Percentiles rank a stretch among this genome's conserved stretches.
Conservation (phyloP, 2,113 vertebrate genomes). For the Megaceryle maxima region DNA sequence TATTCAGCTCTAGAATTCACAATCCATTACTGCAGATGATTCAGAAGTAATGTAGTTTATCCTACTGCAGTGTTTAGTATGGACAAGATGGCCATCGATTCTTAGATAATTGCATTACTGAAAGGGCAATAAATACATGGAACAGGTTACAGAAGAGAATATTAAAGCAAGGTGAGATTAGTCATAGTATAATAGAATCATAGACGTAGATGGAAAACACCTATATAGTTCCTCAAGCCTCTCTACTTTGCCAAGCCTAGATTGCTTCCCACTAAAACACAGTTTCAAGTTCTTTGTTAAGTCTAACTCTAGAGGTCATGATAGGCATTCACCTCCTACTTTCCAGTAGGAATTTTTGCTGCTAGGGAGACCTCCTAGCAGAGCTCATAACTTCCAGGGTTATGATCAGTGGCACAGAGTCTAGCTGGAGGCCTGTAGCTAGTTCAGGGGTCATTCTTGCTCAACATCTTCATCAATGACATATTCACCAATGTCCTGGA, state of each 20-base stretch:
- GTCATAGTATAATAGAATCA: not conserved
- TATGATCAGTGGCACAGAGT: too few relatives aligned
- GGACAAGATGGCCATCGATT: not conserved
- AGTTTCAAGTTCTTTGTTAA: not conserved
- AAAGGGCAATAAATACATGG: not conserved
- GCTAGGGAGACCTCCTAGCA: not conserved
- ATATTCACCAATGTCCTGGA: too few relatives aligned
- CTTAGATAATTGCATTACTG: constrained; percentile 12
- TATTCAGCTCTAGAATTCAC: not conserved
- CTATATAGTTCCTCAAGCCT: not conserved
- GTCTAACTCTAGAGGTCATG: not conserved
- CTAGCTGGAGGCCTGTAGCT: too few relatives aligned
- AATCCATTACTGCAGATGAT: constrained; percentile 10
- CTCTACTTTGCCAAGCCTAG: not conserved
- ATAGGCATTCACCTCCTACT: not conserved
- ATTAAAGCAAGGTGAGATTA: constrained; percentile 3
- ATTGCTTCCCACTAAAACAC: not conserved
- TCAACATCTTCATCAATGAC: too few relatives aligned
- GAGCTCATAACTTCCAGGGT: too few relatives aligned
- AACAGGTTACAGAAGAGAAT: not conserved
- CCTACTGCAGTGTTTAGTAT: not conserved
- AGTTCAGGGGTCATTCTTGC: too few relatives aligned
- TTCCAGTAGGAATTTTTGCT: not conserved
- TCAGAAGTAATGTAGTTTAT: constrained; percentile 41
- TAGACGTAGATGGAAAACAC: not conserved